phyloP scores from a whole-genome alignment of 2,888 invertebrate genomes.

The Junonia oenone region DNA sequence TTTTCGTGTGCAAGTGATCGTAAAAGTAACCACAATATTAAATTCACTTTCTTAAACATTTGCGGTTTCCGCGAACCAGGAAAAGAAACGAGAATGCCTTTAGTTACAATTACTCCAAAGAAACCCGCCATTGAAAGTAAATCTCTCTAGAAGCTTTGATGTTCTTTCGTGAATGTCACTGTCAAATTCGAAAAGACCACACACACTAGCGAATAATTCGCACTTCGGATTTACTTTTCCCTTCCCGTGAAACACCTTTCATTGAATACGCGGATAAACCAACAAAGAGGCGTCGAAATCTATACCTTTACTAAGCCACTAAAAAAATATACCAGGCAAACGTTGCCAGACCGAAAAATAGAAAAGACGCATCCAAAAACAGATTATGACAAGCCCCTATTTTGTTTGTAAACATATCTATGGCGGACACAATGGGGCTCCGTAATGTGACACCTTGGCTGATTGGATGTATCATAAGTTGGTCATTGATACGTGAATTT shows the following conservation, averaged over 20 bases:
- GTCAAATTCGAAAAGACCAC: conserved; percentile 60
- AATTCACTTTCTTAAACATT: conserved; percentile 38
- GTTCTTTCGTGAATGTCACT: conserved; percentile 55
- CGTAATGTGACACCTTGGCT: conserved; percentile 74
- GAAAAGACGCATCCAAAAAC: conserved; percentile 68
- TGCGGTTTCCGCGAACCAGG: conserved; percentile 37
- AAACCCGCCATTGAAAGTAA: conserved; percentile 52
- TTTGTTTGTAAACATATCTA: conserved; percentile 75
- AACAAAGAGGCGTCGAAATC: conserved; percentile 76
- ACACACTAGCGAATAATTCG: conserved; percentile 54
- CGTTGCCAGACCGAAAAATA: conserved; percentile 70
- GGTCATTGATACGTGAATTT: conserved; percentile 63
- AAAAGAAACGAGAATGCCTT: conserved; percentile 35
- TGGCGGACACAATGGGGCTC: conserved; percentile 50
- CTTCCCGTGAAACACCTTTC: conserved; percentile 64
- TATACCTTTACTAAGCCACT: conserved; percentile 59
- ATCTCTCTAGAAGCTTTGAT: conserved; percentile 44
- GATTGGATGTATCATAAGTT: conserved; percentile 64
- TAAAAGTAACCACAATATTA: conserved; percentile 32
- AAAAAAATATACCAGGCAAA: conserved; percentile 55
- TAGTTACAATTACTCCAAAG: conserved; percentile 32
- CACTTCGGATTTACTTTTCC: conserved; percentile 55
- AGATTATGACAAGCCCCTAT: conserved; percentile 78
- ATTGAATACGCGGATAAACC: conserved; percentile 56
- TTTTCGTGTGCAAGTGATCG: conserved; percentile 23